Conservation (phyloP, 1,140 invertebrate genomes). For the Pollicipes pollicipes region DNA sequence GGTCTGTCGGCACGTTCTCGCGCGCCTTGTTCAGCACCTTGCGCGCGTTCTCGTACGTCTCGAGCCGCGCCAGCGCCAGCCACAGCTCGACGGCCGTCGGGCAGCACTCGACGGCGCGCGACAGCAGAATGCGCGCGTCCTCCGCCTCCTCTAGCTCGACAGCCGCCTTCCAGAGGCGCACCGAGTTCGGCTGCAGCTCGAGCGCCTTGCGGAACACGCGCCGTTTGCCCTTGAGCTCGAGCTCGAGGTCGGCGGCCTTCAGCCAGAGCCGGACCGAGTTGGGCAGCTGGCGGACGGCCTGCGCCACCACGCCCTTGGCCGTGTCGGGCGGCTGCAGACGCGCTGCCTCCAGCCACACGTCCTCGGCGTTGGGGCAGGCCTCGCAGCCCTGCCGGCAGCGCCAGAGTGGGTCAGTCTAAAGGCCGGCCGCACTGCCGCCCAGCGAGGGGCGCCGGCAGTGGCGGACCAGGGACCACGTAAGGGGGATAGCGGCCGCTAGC, state of each 20-base stretch:
- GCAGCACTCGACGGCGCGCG: slow-evolving; percentile 95
- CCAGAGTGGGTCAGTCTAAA: too few species aligned
- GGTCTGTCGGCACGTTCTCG: slow-evolving; percentile 96
- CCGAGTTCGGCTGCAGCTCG: slow-evolving; percentile 96
- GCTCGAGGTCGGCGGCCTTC: slow-evolving; percentile 93
- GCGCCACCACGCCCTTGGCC: slow-evolving; percentile 48
- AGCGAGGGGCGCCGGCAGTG: too few species aligned
- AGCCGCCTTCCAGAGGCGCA: slow-evolving; percentile 93
- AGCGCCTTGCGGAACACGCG: slow-evolving; percentile 75
- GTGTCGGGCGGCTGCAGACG: slow-evolving; percentile 84
- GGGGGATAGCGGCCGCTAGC: too few species aligned
- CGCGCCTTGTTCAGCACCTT: slow-evolving; percentile 97
- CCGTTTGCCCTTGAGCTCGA: slow-evolving; percentile 82
- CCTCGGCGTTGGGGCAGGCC: slow-evolving; percentile 91
- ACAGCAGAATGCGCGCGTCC: slow-evolving; percentile 87
- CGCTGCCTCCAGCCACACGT: slow-evolving; percentile 94
- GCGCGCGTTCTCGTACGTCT: slow-evolving; percentile 93
- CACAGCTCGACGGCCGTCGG: slow-evolving; percentile 89
- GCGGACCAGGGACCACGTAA: too few species aligned
- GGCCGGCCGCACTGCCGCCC: too few species aligned
- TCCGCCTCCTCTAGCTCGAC: slow-evolving; percentile 96
- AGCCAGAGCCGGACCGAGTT: slow-evolving; percentile 88
- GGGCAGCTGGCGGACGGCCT: slow-evolving; percentile 35
- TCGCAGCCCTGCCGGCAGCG: slow-evolving; percentile 40
- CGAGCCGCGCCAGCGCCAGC: slow-evolving; percentile 88